These are phyloP conservation scores for Calameuta pallipes DNA, from an alignment of 2,888 invertebrate species.

Conservation along the genomic window DNA sequence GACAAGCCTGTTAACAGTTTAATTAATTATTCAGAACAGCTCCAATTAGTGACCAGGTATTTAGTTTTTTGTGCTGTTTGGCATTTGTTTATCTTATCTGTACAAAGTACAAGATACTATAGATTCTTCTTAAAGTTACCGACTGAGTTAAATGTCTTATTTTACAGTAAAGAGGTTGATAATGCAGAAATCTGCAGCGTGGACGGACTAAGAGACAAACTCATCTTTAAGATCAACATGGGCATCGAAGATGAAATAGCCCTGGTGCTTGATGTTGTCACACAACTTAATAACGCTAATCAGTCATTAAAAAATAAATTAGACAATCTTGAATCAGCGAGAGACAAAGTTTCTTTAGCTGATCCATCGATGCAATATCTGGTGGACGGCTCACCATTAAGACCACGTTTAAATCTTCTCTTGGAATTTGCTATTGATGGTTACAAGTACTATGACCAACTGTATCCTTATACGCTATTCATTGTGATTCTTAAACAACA, in stretches of 20 bases:
- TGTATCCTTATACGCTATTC: constrained; percentile 43
- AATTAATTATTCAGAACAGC: constrained; percentile 49
- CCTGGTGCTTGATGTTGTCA: constrained; percentile 31
- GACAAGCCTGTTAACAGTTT: constrained; percentile 36
- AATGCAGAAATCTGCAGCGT: constrained; percentile 43
- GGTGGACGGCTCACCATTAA: constrained; percentile 46
- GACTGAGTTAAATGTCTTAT: constrained; percentile 7
- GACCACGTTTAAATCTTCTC: constrained; percentile 49
- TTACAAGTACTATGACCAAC: constrained; percentile 40
- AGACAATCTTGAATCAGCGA: constrained; percentile 38
- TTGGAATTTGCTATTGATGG: constrained; percentile 51
- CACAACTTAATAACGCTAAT: constrained; percentile 38
- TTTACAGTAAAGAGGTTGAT: constrained; percentile 44
- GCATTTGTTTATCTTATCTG: neutral
- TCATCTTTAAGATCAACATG: constrained; percentile 51
- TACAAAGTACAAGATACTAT: neutral
- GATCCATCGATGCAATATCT: constrained; percentile 44
- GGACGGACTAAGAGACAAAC: constrained; percentile 39
- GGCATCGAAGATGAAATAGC: constrained; percentile 49
- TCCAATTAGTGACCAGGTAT: constrained; percentile 45
- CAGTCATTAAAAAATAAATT: constrained; percentile 52
- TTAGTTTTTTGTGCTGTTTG: constrained; percentile 8
- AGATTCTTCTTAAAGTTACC: neutral
- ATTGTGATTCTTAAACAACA: neutral
- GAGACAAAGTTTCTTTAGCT: constrained; percentile 41